Percentiles rank a stretch among this genome's conserved stretches.
Conservation (phyloP, 2,113 vertebrate species). For the Megaptera novaeangliae region DNA sequence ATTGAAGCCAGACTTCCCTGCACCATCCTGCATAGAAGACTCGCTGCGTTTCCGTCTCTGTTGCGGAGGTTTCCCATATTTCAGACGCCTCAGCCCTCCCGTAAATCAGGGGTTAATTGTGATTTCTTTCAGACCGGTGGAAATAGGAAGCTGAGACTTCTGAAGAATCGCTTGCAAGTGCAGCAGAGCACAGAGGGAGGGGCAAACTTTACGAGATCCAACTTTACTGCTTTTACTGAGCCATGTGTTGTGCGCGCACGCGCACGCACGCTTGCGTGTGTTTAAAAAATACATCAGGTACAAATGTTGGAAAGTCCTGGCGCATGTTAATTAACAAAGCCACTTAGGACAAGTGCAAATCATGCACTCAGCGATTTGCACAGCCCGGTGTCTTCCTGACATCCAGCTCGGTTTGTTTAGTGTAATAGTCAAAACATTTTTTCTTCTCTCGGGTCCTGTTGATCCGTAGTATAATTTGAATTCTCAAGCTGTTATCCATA, state of each 20-base stretch:
- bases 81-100: not conserved
- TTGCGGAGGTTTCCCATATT: conserved; percentile 5
- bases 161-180: not conserved
- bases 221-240: not conserved
- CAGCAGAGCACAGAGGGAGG: not conserved
- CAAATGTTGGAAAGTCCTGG: conserved; percentile 45
- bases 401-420: conserved; percentile 69
- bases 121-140: conserved; percentile 30
- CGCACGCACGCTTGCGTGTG: not conserved
- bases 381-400: conserved; percentile 53
- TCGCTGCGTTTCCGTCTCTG: not conserved
- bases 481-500: conserved; percentile 75
- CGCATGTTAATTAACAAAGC: conserved; percentile 55
- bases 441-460: conserved; percentile 71
- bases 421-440: conserved; percentile 75
- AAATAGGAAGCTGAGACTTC: not conserved
- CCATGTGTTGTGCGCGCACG: not conserved
- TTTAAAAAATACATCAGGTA: conserved; percentile 44
- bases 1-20: conserved; percentile 43
- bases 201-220: not conserved
- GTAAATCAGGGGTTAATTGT: conserved; percentile 56
- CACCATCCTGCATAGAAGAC: not conserved
- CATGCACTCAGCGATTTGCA: not conserved
- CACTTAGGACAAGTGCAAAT: conserved; percentile 54
- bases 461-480: conserved; percentile 71